phyloP scores from a whole-genome alignment of 2,797 vertebrate species.

The Coilia nasus region DNA sequence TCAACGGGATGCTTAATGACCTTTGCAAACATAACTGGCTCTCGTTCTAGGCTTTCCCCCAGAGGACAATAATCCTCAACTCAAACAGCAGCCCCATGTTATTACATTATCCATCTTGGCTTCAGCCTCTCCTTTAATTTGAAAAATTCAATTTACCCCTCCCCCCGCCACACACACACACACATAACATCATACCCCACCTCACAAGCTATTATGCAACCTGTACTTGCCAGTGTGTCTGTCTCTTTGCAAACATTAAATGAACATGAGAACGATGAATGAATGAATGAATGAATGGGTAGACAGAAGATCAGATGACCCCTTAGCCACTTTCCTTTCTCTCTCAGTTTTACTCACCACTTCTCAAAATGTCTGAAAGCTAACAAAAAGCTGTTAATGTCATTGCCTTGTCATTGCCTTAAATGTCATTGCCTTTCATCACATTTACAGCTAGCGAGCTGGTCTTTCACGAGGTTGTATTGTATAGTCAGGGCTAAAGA shows the following conservation, averaged over 20 bases:
- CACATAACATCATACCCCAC: too few species aligned
- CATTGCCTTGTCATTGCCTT: not conserved
- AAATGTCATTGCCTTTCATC: slow-evolving; percentile 13
- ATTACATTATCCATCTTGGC: not conserved
- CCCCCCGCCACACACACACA: too few species aligned
- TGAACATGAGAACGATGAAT: too few species aligned
- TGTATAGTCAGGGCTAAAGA: not conserved
- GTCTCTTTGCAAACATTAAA: too few species aligned
- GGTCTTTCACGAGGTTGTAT: not conserved
- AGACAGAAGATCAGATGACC: too few species aligned
- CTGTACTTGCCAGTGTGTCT: too few species aligned
- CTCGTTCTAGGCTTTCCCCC: not conserved
- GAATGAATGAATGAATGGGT: too few species aligned
- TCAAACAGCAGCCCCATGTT: not conserved
- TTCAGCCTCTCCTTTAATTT: not conserved
- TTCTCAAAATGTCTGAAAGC: not conserved
- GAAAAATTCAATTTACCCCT: not conserved
- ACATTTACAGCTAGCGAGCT: not conserved
- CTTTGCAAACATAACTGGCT: not conserved
- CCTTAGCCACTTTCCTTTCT: not conserved
- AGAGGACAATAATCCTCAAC: not conserved
- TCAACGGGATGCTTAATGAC: not conserved
- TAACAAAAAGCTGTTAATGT: not conserved
- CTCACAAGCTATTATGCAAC: too few species aligned
- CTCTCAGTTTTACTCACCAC: not conserved